phyloP scores from a whole-genome alignment of 2,888 invertebrate genomes.

The Desoria tigrina region DNA sequence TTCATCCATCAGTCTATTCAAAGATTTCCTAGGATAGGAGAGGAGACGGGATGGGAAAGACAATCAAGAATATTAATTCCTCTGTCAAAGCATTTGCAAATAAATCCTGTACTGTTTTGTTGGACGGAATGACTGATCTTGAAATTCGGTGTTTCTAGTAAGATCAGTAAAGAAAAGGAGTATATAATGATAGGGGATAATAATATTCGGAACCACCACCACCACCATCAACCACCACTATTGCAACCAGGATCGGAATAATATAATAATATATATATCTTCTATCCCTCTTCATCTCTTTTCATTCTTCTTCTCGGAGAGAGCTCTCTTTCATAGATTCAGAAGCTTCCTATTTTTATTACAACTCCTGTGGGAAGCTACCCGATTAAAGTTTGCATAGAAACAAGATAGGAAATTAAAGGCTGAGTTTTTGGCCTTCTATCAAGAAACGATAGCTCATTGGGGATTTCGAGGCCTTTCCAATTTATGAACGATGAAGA shows the following conservation, averaged over 20 bases:
- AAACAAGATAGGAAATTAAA: conserved; percentile 53
- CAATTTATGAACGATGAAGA: conserved; percentile 49
- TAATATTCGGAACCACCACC: too few species aligned
- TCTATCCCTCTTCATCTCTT: not conserved
- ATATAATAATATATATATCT: not conserved
- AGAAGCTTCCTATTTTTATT: conserved; percentile 50
- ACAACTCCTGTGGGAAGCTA: conserved; percentile 50
- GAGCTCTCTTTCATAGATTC: conserved; percentile 15
- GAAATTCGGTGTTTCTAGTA: conserved; percentile 5
- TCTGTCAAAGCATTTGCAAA: conserved; percentile 22
- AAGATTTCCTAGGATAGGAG: not conserved
- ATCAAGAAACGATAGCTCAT: conserved; percentile 53
- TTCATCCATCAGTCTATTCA: conserved; percentile 1
- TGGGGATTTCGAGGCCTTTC: conserved; percentile 50
- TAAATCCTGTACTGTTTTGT: not conserved
- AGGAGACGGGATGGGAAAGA: conserved; percentile 1
- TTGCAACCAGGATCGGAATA: too few species aligned
- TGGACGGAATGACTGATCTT: conserved; percentile 17
- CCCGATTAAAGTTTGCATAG: conserved; percentile 53
- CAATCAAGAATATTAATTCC: conserved; percentile 23
- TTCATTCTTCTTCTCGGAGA: conserved; percentile 1
- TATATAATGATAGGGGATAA: not conserved
- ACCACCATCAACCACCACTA: not conserved
- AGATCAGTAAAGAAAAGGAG: not conserved
- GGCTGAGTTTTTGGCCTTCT: conserved; percentile 50